A percentile compares a stretch with the other conserved stretches of the same genome.
Conservation (phyloP, 2,113 vertebrate species). For the Pseudonaja textilis region DNA sequence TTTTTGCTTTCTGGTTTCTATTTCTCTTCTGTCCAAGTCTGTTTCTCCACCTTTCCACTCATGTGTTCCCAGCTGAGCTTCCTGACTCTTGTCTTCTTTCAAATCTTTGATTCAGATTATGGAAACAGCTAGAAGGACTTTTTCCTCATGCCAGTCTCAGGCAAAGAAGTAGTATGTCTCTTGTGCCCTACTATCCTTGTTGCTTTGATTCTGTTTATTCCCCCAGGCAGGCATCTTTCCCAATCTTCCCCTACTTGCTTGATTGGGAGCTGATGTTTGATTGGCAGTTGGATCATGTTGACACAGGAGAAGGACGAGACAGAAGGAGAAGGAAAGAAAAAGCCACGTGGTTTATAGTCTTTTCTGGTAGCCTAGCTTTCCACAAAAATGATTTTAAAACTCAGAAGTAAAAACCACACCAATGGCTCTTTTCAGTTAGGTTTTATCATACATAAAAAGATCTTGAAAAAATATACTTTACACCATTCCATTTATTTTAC, state of each 20-base stretch:
- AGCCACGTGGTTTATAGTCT: not conserved
- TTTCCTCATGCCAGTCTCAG: not conserved
- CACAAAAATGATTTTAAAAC: not conserved
- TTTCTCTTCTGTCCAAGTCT: not conserved
- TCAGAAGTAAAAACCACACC: not conserved
- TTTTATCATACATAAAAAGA: not conserved
- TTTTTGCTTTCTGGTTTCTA: not conserved
- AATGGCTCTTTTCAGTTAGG: not conserved
- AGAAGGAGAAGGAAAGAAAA: not conserved
- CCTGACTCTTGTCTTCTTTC: not conserved
- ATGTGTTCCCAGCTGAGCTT: not conserved
- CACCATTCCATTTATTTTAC: not conserved
- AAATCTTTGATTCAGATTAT: not conserved
- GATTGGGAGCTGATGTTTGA: not conserved
- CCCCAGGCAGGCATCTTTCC: not conserved
- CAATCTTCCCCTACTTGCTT: not conserved
- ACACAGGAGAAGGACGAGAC: not conserved
- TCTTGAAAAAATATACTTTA: not conserved
- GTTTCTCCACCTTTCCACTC: not conserved
- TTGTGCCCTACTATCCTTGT: not conserved
- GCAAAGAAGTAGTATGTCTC: not conserved
- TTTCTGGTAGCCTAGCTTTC: not conserved
- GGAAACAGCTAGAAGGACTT: not conserved
- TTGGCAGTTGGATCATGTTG: not conserved
- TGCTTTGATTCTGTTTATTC: not conserved